Percentiles rank a stretch among this genome's conserved stretches.
These are phyloP conservation scores for Neodiprion lecontei DNA, from an alignment of 1,140 invertebrate species.

Conservation along the genomic window DNA sequence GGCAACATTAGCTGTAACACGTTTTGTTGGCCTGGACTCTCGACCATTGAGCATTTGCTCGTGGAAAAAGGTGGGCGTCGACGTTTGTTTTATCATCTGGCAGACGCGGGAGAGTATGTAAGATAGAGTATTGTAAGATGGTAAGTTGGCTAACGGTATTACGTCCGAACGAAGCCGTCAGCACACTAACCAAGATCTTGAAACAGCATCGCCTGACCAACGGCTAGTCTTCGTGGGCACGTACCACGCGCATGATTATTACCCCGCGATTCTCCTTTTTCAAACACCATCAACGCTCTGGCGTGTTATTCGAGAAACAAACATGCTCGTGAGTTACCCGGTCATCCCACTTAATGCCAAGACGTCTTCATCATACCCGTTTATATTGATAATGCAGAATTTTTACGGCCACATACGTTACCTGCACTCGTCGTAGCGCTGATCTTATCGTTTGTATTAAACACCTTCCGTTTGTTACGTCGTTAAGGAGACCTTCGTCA, in stretches of 20 bases:
- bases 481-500: too few relatives aligned
- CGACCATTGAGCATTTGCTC: too few relatives aligned
- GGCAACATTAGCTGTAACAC: too few relatives aligned
- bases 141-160: background rate
- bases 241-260: background rate
- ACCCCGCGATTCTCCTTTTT: too few relatives aligned
- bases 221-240: background rate
- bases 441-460: too few relatives aligned
- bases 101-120: background rate
- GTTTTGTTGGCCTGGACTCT: too few relatives aligned
- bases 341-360: background rate
- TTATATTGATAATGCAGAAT: too few relatives aligned
- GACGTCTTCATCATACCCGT: too few relatives aligned
- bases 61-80: background rate
- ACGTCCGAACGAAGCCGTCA: constrained; percentile 21
- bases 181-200: constrained; percentile 37
- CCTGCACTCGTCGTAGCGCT: too few relatives aligned
- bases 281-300: background rate
- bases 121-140: background rate
- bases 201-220: constrained; percentile 1
- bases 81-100: background rate
- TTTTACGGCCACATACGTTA: too few relatives aligned
- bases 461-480: too few relatives aligned
- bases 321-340: background rate
- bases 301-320: too few relatives aligned